Evolutionary conservation across 2,113 vertebrate genomes (phyloP).

Genomic region (Thryonomys swinderianus): DNA sequence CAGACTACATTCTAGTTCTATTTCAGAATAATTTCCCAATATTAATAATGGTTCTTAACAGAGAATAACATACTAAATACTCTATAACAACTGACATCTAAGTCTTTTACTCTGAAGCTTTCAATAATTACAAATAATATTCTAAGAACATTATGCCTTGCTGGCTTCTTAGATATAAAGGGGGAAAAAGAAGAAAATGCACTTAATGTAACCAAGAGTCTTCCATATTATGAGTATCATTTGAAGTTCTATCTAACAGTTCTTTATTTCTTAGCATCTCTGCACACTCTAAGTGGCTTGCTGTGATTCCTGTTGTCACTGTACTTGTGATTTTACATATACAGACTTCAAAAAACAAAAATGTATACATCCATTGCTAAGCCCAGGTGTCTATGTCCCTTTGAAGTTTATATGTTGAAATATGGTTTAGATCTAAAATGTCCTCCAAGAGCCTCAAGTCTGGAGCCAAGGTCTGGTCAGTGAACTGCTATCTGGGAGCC

Average conservation of each 20-base stretch:
- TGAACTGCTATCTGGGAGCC: neutral
- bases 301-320: neutral
- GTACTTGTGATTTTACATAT: neutral
- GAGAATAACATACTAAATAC: constrained; percentile 26
- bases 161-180: neutral
- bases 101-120: constrained; percentile 44
- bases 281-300: neutral
- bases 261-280: neutral
- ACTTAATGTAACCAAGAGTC: neutral
- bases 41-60: constrained; percentile 36
- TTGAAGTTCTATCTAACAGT: neutral
- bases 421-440: neutral
- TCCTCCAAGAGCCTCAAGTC: neutral
- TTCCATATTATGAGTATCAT: neutral
- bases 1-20: constrained; percentile 5
- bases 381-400: neutral
- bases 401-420: neutral
- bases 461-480: neutral
- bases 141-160: neutral
- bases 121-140: constrained; percentile 20
- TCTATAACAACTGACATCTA: constrained; percentile 4
- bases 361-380: neutral
- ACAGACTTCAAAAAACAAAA: neutral
- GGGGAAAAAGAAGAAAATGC: neutral
- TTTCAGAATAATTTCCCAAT: constrained; percentile 25